Conservation (phyloP, 2,888 invertebrate species). For the Xanthia togata region DNA sequence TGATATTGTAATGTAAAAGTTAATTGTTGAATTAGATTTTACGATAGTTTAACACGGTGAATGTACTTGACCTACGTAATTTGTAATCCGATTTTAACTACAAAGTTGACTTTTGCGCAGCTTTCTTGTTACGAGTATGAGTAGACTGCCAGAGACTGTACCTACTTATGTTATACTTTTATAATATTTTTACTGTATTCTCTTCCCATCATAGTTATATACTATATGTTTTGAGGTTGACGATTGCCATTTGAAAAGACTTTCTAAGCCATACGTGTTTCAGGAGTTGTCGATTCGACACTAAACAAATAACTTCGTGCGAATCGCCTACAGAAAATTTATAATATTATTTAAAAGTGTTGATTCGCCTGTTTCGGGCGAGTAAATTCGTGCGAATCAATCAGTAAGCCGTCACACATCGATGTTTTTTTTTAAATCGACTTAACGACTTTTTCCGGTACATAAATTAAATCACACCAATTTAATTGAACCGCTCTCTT, state of each 20-base stretch:
- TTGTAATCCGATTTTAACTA: slow-evolving; percentile 1
- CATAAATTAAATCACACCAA: slow-evolving; percentile 35
- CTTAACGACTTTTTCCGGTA: slow-evolving; percentile 50
- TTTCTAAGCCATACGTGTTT: background rate
- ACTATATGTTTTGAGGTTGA: background rate
- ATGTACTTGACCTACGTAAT: background rate
- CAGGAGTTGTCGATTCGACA: too few relatives aligned
- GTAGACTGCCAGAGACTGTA: too few relatives aligned
- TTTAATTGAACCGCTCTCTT: slow-evolving; percentile 23
- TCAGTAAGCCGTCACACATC: too few relatives aligned
- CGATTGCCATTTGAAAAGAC: background rate
- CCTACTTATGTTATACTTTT: too few relatives aligned
- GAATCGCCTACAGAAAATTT: too few relatives aligned
- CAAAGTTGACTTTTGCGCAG: background rate
- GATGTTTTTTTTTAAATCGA: background rate
- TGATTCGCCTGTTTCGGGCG: too few relatives aligned
- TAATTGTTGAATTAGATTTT: slow-evolving; percentile 8
- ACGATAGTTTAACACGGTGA: background rate
- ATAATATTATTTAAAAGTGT: too few relatives aligned
- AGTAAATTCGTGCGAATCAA: too few relatives aligned
- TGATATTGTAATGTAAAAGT: slow-evolving; percentile 6
- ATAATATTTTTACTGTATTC: background rate
- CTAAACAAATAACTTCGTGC: too few relatives aligned
- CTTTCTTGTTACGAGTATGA: too few relatives aligned
- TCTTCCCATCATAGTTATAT: too few relatives aligned